Base-by-base conservation (phyloP, 1,140 invertebrate species). In the Drosophila teissieri region DNA sequence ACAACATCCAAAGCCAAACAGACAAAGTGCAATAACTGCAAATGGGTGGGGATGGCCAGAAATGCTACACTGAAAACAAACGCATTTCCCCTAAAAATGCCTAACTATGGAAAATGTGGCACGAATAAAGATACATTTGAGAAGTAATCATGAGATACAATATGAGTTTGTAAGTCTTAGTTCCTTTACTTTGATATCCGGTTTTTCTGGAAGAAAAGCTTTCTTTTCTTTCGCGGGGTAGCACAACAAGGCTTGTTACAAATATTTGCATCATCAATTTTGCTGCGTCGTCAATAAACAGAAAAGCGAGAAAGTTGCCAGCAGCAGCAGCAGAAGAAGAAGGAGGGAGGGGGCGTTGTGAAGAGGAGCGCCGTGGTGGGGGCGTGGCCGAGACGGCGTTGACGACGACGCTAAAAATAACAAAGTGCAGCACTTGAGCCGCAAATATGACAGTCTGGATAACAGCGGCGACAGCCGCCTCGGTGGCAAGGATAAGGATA, bases 391-490 rank as follows among this genome's bases (percentile, higher is more conserved):
- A 52, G 55, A 48, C 46, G n/a, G 14, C 17, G 44, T 52, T 51
- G 57, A 70, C 49, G 51, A 65, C 73, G 67, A 56, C 34, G 68
- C 82, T 81, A 78, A 86, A 81, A 86, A 85, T 85, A 85, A 78
- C 63, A 78, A 81, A 85, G 69, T 86, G 78, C 74, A 64, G 61
- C 74, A 81, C 78, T 85, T 86, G 82, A 81, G 74, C 69, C 68
- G 48, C 78, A 85, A 84, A 85, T 74, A 86, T 85, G 81, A 85
- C 68, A 70, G 67, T 37, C 49, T 69, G 63, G 56, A 72, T 65
- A 70, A 63, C 70, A 51, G 64, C 15, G 48, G 48, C 61, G 37
- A 53, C 65, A 63, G 39, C 27, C 42, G 64, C 61, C 61, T 37
- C 37, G 40, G 31, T 65, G 46, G 64, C 64, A 70, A 69, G 64